Base-by-base conservation (phyloP, 2,113 vertebrate genomes). In the Oryzias curvinotus region DNA sequence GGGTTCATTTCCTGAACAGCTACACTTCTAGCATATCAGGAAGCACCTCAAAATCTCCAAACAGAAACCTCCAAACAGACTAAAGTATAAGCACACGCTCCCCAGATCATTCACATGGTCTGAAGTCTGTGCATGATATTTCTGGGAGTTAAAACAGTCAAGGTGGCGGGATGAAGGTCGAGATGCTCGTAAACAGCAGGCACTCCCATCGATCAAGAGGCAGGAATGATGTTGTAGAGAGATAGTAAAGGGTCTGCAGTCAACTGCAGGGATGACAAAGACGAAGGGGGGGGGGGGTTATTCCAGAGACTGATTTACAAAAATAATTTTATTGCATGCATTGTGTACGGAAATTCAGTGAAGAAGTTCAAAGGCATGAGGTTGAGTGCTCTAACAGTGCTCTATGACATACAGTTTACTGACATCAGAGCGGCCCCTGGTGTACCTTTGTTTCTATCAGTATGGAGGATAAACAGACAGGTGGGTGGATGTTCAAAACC, bases 151-250 rank as follows among this genome's bases (percentile, higher is more conserved):
- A 68, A 77, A 79, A 75, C 60, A 69, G 52, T 72, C 77, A 86
- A 82, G 69, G 74, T 83, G 75, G 85, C 67, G 58, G 71, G 50
- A 78, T 73, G 76, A 81, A 87, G 76, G 75, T 82, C 56, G 42
- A 56, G 15, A 2, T 46, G 78, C 75, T 85, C 71, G 54, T 81
- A 63, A 77, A 71, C 68, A 65, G 58, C 42, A 52, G 52, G 58
- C 54, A 44, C 51, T 43, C 56, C 73, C 64, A 71, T 58, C 57
- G 61, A 53, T 73, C 43, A 66, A 69, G 52, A 77, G 57, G 46
- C 56, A 81, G 73, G 68, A 79, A 46, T 79, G 64, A 51, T 55
- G 48, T 75, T 80, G 21, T 42, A 61, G 54, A 30, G 41, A 48
- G 30, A 54, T 71, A 50, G 65, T 18, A 28, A 65, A 56, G 73